phyloP scores from a whole-genome alignment of 1,140 invertebrate genomes.

The Lordiphosa stackelbergi region DNA sequence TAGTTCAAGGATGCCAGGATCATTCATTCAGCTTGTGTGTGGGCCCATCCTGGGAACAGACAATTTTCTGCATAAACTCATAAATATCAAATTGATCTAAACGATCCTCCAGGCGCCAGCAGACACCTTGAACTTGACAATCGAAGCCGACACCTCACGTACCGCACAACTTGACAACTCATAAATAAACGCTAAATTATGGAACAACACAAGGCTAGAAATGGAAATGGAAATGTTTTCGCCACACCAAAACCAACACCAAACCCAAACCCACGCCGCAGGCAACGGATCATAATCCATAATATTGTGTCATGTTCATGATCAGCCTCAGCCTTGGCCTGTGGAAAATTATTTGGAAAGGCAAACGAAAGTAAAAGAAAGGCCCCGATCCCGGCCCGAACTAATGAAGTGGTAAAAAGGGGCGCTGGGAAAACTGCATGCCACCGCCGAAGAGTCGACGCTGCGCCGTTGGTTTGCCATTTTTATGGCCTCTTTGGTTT shows the following conservation, averaged over 20 bases:
- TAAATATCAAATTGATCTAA: slow-evolving; percentile 75
- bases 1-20: slow-evolving; percentile 62
- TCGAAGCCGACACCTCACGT: slow-evolving; percentile 51
- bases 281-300: slow-evolving; percentile 62
- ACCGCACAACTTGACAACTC: slow-evolving; percentile 59
- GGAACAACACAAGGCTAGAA: slow-evolving; percentile 31
- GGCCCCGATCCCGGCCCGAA: slow-evolving; percentile 36
- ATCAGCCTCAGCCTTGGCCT: slow-evolving; percentile 49
- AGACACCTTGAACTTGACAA: slow-evolving; percentile 62
- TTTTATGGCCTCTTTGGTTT: slow-evolving; percentile 62
- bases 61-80: slow-evolving; percentile 77
- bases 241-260: slow-evolving; percentile 42
- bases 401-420: slow-evolving; percentile 70
- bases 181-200: slow-evolving; percentile 76
- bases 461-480: slow-evolving; percentile 52
- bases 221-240: slow-evolving; percentile 56
- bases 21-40: slow-evolving; percentile 48
- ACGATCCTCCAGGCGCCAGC: slow-evolving; percentile 54
- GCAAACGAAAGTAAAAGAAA: slow-evolving; percentile 69
- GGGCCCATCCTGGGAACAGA: slow-evolving; percentile 50
- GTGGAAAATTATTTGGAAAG: slow-evolving; percentile 69
- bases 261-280: slow-evolving; percentile 19
- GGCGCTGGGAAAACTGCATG: slow-evolving; percentile 48
- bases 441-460: slow-evolving; percentile 21
- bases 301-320: slow-evolving; percentile 76